Evolutionary conservation across 2,113 vertebrate species (phyloP).

Genomic region (Larimichthys crocea): DNA sequence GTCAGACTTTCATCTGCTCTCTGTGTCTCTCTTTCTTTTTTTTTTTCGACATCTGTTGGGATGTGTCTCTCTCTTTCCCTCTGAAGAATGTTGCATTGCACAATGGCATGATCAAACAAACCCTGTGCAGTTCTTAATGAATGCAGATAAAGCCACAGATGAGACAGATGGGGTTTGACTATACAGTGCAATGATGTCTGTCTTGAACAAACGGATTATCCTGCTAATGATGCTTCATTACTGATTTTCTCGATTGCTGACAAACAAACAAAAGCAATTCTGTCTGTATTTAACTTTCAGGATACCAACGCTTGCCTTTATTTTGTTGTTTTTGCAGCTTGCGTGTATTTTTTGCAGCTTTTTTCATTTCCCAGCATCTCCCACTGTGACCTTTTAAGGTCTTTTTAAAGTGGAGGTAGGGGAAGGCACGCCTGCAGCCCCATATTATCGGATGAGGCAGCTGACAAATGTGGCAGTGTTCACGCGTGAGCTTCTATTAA

Average conservation of each 20-base stretch:
- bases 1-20: conserved; percentile 38
- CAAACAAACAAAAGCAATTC: not conserved
- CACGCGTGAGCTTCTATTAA: conserved; percentile 72
- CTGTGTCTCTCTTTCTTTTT: conserved; percentile 15
- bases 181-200: not conserved
- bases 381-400: conserved; percentile 61
- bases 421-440: conserved; percentile 50
- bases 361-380: not conserved
- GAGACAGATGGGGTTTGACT: conserved; percentile 43
- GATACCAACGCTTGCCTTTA: not conserved
- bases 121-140: conserved; percentile 32
- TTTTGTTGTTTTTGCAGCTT: not conserved
- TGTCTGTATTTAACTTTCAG: not conserved
- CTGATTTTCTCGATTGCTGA: not conserved
- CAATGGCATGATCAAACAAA: conserved; percentile 50
- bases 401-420: conserved; percentile 51
- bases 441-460: conserved; percentile 68
- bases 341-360: not conserved
- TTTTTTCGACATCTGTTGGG: conserved; percentile 51
- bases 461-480: conserved; percentile 75
- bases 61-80: conserved; percentile 1
- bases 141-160: conserved; percentile 37
- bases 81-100: conserved; percentile 19
- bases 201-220: conserved; percentile 43
- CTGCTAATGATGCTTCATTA: conserved; percentile 37